Evolutionary conservation across 2,888 invertebrate genomes (phyloP), one percentile per base, ranked within the genome.

Genomic region (Philonicus albiceps): DNA sequence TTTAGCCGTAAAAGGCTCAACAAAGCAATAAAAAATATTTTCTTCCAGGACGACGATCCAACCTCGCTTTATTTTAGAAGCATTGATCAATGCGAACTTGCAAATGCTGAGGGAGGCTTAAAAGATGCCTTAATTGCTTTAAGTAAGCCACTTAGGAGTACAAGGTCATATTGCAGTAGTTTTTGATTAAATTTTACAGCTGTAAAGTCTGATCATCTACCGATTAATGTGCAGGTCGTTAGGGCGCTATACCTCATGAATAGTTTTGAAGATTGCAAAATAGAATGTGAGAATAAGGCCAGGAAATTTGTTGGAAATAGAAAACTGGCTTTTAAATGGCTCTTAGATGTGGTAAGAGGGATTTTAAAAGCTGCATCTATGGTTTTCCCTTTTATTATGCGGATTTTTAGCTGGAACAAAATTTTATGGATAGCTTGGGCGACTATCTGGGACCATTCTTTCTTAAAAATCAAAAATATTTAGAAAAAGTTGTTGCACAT

Each of bases 151-250:
- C 22, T n/a, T 19, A 22, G n/a, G n/a, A n/a, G n/a, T n/a, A n/a
- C 2, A 6, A 37, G 7, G 7, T 1, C 6, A 19, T 8, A 11
- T 27, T 22, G 22, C 11, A 11, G 11, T n/a, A 49, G n/a, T 16
- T 30, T 64, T 31, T 34, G 16, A 73, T 53, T 11, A 43, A 49
- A 40, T 74, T 22, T 78, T 83, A 13, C 16, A 87, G 87, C 73
- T 7, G 13, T 87, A 3, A 43, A 86, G 30, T 43, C 75, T 27
- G 19, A 22, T 2, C 43, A 86, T 73, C 86, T 86, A 8, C 37
- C 22, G 3, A 53, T 86, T 8, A 87, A 87, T 43, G 40, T 87
- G 19, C 88, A 88, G 87, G 86, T 86, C 5, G 86, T 85, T 74
- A 74, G 87, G 11, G 1, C 86, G 0, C 31, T 72, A 1, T 87